Conservation (phyloP, 2,888 invertebrate genomes). For the Invenusta paracnida region DNA sequence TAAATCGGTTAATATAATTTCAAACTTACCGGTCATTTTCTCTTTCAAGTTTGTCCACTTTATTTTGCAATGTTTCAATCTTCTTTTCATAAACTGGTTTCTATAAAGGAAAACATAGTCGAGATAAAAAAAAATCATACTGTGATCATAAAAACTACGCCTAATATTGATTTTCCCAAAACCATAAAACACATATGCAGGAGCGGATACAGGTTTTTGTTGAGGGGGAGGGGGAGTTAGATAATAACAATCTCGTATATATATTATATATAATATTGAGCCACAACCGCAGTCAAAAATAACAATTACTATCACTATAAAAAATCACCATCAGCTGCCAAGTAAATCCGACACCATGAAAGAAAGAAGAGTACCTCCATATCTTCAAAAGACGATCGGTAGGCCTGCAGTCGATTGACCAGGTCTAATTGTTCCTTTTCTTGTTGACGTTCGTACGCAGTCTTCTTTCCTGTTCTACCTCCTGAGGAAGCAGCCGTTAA, state of each 20-base stretch:
- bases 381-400: neutral
- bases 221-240: no score
- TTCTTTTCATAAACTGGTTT: neutral
- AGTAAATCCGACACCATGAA: no score
- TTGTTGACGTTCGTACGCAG: neutral
- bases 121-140: neutral
- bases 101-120: neutral
- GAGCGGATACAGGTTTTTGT: no score
- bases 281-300: neutral
- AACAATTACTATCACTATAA: neutral
- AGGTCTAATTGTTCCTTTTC: neutral
- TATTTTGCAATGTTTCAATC: neutral
- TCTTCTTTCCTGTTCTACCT: neutral
- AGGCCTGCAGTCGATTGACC: neutral
- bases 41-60: slow-evolving; percentile 10
- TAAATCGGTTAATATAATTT: no score
- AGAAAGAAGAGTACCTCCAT: neutral
- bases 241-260: no score
- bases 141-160: neutral
- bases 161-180: no score
- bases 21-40: slow-evolving; percentile 20
- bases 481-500: neutral
- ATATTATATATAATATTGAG: no score
- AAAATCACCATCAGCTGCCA: no score
- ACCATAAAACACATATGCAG: slow-evolving; percentile 1